Conservation (phyloP, 1,140 invertebrate genomes). For the Achatina immaculata region DNA sequence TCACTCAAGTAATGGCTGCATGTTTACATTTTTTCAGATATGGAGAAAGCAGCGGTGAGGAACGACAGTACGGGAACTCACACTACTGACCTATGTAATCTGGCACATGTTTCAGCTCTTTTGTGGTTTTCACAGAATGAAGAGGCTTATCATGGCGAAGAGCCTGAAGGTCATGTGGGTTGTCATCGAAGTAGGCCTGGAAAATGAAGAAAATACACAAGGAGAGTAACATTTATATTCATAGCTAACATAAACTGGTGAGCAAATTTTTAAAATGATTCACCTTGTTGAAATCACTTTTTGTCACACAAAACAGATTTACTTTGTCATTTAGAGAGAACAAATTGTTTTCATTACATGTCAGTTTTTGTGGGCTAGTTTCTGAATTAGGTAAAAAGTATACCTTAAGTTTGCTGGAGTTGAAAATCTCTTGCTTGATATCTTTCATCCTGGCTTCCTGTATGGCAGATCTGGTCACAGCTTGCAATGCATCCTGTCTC, state of each 20-base stretch:
- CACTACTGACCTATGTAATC: constrained; percentile 29
- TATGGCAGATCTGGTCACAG: constrained; percentile 92
- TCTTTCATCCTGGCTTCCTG: constrained; percentile 94
- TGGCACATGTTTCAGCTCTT: constrained; percentile 25
- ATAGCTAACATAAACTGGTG: constrained; percentile 1
- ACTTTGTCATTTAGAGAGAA: too few species aligned
- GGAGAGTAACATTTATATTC: not conserved
- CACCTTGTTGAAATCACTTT: too few species aligned
- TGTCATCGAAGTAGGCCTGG: constrained; percentile 93
- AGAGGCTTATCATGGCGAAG: constrained; percentile 87
- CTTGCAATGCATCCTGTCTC: constrained; percentile 91
- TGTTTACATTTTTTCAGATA: too few species aligned
- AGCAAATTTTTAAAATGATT: too few species aligned
- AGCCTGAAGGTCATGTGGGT: constrained; percentile 90
- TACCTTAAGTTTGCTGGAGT: constrained; percentile 92
- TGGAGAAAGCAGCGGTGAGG: too few species aligned
- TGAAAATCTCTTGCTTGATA: constrained; percentile 94
- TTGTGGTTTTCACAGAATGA: constrained; percentile 11
- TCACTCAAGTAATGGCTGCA: too few species aligned
- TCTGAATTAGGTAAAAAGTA: too few species aligned
- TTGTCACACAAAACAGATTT: too few species aligned
- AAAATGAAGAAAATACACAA: constrained; percentile 42
- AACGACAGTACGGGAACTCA: too few species aligned
- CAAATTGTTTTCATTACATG: too few species aligned
- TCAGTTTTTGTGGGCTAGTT: too few species aligned